Base-by-base conservation (phyloP, 2,113 vertebrate species). In the Setophaga petechia region DNA sequence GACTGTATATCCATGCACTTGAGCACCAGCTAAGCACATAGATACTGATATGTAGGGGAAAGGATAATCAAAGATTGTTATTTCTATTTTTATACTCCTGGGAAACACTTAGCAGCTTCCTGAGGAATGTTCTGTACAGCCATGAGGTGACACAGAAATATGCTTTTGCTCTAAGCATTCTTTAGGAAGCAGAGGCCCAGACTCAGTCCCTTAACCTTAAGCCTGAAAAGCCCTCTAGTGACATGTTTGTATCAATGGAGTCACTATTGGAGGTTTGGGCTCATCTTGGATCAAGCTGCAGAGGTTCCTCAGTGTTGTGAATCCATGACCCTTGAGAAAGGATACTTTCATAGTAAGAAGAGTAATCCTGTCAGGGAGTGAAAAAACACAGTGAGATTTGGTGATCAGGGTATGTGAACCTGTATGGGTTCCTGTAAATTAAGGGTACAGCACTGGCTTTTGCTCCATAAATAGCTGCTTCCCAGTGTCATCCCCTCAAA, bases 51-150 rank as follows among this genome's bases (percentile, higher is more conserved):
- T 44, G 22, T 54, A 84, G 84, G 75, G 57, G 44, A 91, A 91
- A 89, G 71, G 69, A 58, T 72, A 68, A 51, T 95, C 66, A 67
- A 72, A 92, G 66, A 93, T 89, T 0, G 7, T 72, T 87, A 54
- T 75, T 94, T 94, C 96, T 95, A 66, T 95, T 94, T 95, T 94
- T 89, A 5, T 85, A 46, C 37, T 89, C 87, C 59, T 93, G 89
- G 74, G 87, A 95, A 93, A 81, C 89, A 91, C 93, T 96, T 96
- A 84, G 74, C 87, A 78, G 55, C 87, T 95, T 95, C 81, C 94
- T 84, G 89, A 91, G 84, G 87, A 96, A 95, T 96, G 93, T 74
- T 94, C 54, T 87, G 35, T 84, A 84, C 49, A 54, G 84, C 69
- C 81, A 27, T 39, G 77, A 94, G 83, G 57, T 31, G 43, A 72